A percentile compares a stretch with the other conserved stretches of the same genome.
phyloP scores from a whole-genome alignment of 2,113 vertebrate genomes.

The Gymnobelideus leadbeateri region DNA sequence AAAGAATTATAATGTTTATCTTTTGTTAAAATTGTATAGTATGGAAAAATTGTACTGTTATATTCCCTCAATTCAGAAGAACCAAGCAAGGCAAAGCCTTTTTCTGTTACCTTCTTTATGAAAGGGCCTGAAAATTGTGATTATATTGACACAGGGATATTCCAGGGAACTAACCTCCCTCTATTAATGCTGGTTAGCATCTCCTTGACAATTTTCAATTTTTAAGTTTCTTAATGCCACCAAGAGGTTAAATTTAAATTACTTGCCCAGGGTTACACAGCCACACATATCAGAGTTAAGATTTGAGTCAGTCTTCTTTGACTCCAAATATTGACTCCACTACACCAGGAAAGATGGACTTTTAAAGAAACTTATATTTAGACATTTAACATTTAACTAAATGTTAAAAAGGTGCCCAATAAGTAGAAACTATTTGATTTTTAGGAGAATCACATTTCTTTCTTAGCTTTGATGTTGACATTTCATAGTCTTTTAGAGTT shows the following conservation, averaged over 20 bases:
- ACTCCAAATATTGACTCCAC: background rate
- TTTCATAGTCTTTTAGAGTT: conserved; percentile 8
- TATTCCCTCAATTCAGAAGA: background rate
- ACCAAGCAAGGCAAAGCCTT: background rate
- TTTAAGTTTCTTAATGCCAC: background rate
- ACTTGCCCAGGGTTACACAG: background rate
- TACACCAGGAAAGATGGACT: background rate
- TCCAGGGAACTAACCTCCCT: background rate
- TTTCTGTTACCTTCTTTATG: too few relatives aligned
- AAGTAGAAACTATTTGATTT: background rate
- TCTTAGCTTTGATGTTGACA: conserved; percentile 29
- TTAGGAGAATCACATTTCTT: background rate
- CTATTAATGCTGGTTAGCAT: background rate
- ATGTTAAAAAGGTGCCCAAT: background rate
- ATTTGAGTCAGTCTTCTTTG: background rate
- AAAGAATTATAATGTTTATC: background rate
- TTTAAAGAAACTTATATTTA: background rate
- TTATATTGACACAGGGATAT: background rate
- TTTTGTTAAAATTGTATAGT: background rate
- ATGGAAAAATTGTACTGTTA: background rate
- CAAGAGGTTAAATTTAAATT: background rate
- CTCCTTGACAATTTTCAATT: background rate
- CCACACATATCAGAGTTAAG: background rate
- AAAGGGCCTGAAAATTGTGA: background rate
- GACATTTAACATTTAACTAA: background rate